phyloP scores from a whole-genome alignment of 37 sponge, comb jelly and placozoan species.

The Theonella swinhoei region DNA sequence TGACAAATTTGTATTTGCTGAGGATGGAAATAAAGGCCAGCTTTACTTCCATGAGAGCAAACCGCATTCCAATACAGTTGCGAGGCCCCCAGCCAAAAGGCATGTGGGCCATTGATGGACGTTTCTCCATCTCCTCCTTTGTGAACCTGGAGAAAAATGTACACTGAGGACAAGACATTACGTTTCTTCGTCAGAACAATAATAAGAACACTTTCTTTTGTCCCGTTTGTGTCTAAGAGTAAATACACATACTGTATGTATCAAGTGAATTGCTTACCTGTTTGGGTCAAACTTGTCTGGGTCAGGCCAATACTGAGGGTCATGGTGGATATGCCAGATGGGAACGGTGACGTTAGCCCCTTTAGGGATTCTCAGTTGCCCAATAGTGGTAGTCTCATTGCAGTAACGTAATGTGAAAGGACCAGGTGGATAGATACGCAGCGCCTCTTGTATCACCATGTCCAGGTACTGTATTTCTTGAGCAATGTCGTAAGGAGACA shows the following conservation, averaged over 20 bases:
- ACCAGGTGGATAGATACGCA: constrained; percentile 74
- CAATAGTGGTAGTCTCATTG: constrained; percentile 2
- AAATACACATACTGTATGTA: too few species aligned
- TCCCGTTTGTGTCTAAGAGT: too few species aligned
- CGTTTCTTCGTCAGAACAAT: too few species aligned
- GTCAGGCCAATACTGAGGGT: constrained; percentile 73
- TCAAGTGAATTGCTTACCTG: constrained; percentile 28
- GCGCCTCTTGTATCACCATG: constrained; percentile 75
- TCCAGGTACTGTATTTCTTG: constrained; percentile 75
- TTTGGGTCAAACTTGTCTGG: constrained; percentile 82
- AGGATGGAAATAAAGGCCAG: constrained; percentile 56
- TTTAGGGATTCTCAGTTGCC: constrained; percentile 43
- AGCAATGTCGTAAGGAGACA: constrained; percentile 58
- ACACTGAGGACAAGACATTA: too few species aligned
- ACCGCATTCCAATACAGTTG: constrained; percentile 74
- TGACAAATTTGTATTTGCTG: constrained; percentile 45
- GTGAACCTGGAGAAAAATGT: constrained; percentile 66
- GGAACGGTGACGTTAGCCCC: constrained; percentile 40
- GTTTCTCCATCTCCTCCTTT: constrained; percentile 54
- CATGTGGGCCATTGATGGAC: constrained; percentile 40
- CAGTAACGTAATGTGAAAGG: not conserved
- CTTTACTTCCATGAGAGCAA: constrained; percentile 76
- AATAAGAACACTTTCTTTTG: too few species aligned
- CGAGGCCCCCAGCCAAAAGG: constrained; percentile 78
- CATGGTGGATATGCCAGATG: constrained; percentile 54